Conservation (phyloP, 2,113 vertebrate species). For the Paramormyrops kingsleyae region DNA sequence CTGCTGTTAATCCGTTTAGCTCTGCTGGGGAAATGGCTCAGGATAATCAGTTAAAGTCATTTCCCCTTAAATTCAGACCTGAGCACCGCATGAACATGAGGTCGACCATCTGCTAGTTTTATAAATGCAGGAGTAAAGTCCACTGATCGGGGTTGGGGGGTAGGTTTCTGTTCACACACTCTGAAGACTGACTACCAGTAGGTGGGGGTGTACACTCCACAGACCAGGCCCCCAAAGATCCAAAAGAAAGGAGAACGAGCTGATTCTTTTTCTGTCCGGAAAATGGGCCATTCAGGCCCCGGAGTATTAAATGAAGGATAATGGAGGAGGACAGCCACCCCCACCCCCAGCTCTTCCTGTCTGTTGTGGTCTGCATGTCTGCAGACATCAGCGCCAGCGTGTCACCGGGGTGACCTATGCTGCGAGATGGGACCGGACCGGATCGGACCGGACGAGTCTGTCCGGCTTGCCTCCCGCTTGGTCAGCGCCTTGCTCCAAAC, state of each 20-base stretch:
- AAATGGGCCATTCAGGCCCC: constrained; percentile 17
- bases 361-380: background rate
- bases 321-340: background rate
- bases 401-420: background rate
- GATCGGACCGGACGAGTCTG: background rate
- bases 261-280: constrained; percentile 9
- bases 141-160: background rate
- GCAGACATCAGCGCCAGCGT: background rate
- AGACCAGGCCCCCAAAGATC: background rate
- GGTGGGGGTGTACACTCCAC: background rate
- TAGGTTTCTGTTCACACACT: background rate
- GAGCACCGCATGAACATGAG: background rate
- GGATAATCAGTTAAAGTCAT: background rate
- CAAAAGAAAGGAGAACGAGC: background rate
- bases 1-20: background rate
- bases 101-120: background rate
- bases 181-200: background rate
- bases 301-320: constrained; percentile 4
- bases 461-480: background rate
- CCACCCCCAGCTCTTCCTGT: background rate
- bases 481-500: background rate
- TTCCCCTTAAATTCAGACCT: background rate
- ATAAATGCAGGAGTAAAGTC: background rate
- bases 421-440: background rate
- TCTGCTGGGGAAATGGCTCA: background rate